Conservation (phyloP, 2,888 invertebrate species). For the Lepidonotus clava region DNA sequence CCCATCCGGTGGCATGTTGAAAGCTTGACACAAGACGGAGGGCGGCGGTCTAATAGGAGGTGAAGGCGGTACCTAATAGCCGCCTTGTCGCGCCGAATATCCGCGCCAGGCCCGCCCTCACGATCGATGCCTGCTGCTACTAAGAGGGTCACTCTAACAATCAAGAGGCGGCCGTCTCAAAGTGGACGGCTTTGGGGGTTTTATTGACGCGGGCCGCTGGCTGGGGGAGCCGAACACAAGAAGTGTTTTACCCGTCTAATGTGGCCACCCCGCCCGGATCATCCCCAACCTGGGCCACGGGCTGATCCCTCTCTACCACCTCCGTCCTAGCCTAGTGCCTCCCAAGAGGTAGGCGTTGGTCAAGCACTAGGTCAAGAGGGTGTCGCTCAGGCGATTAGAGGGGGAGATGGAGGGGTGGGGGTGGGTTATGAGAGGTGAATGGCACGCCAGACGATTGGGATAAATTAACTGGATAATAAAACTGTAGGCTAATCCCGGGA, state of each 20-base stretch:
- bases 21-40: not conserved
- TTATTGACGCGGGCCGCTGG: not conserved
- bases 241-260: slow-evolving; percentile 43
- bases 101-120: not conserved
- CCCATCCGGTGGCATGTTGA: too few relatives aligned
- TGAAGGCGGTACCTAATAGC: not conserved
- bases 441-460: too few relatives aligned
- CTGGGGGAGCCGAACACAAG: slow-evolving; percentile 11
- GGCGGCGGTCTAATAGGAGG: not conserved
- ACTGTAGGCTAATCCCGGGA: too few relatives aligned
- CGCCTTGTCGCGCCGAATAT: not conserved
- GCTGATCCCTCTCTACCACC: not conserved
- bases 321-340: not conserved
- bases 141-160: slow-evolving; percentile 36
- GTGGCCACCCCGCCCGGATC: not conserved
- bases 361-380: not conserved
- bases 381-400: not conserved
- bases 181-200: not conserved
- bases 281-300: not conserved
- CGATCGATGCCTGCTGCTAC: slow-evolving; percentile 5
- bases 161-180: slow-evolving; percentile 12
- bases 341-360: not conserved
- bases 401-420: not conserved
- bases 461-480: too few relatives aligned
- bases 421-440: not conserved